Evolutionary conservation across 2,113 vertebrate genomes (phyloP).

Genomic region (Calidris pygmaea): DNA sequence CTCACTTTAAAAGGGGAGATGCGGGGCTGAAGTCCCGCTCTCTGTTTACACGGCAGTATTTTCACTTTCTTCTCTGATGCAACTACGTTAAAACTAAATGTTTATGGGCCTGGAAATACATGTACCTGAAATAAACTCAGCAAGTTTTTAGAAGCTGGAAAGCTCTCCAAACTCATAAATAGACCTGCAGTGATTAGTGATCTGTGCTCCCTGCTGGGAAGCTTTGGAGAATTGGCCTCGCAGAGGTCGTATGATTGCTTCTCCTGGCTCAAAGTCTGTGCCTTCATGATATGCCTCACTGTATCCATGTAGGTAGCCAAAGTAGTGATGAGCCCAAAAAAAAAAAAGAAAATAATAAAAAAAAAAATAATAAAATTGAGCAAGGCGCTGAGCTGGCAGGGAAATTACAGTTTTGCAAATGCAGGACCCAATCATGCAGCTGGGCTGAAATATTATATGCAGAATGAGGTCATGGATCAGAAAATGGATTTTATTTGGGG

Average conservation of each 20-base stretch:
- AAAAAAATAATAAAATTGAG: not conserved
- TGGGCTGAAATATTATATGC: constrained; percentile 35
- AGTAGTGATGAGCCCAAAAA: not conserved
- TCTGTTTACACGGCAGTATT: constrained; percentile 68
- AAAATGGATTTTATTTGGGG: constrained; percentile 55
- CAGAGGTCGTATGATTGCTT: constrained; percentile 57
- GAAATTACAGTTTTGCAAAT: constrained; percentile 22
- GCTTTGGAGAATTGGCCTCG: constrained; percentile 50
- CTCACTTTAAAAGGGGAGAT: constrained; percentile 63
- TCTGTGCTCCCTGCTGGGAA: constrained; percentile 21
- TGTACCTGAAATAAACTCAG: constrained; percentile 72
- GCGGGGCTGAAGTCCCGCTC: constrained; percentile 32
- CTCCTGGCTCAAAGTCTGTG: constrained; percentile 33
- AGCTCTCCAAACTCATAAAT: constrained; percentile 67
- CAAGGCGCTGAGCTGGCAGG: constrained; percentile 21
- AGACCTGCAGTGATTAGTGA: constrained; percentile 59
- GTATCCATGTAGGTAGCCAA: constrained; percentile 42
- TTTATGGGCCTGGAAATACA: constrained; percentile 60
- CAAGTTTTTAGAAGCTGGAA: constrained; percentile 50
- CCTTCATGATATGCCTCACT: constrained; percentile 5
- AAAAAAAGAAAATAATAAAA: not conserved
- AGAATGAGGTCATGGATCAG: constrained; percentile 61
- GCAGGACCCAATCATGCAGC: not conserved
- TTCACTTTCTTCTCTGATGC: constrained; percentile 65
- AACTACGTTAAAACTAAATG: constrained; percentile 32